A percentile compares a stretch with the other conserved stretches of the same genome.
Conservation (phyloP, 2,888 invertebrate genomes). For the Gerris lacustris region DNA sequence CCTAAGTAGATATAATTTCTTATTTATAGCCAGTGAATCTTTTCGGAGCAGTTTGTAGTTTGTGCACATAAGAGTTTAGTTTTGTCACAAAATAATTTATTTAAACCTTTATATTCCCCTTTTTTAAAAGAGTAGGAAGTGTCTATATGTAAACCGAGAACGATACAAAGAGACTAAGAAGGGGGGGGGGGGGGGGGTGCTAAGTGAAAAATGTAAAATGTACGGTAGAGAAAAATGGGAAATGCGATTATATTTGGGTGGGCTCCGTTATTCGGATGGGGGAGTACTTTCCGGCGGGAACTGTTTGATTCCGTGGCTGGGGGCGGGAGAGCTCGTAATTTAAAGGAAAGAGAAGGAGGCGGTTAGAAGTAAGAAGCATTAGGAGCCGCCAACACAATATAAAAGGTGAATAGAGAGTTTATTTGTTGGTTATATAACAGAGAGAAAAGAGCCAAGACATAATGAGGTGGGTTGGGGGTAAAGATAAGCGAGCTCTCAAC, state of each 20-base stretch:
- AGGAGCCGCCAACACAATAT: background rate
- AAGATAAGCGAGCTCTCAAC: background rate
- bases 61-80: too few species aligned
- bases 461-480: background rate
- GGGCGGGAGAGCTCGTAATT: background rate
- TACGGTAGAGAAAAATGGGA: background rate
- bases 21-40: too few species aligned
- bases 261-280: background rate
- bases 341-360: background rate
- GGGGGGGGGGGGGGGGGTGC: background rate
- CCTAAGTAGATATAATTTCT: too few species aligned
- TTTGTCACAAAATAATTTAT: too few species aligned
- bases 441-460: background rate
- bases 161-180: background rate
- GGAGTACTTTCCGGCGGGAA: background rate
- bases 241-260: background rate
- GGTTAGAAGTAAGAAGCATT: background rate
- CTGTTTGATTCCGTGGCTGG: background rate
- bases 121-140: too few species aligned
- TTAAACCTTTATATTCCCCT: too few species aligned
- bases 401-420: background rate
- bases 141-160: too few species aligned
- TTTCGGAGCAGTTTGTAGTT: too few species aligned
- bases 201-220: slow-evolving; percentile 3
- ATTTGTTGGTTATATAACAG: background rate